A percentile compares a stretch with the other conserved stretches of the same genome.
Evolutionary conservation across 2,113 vertebrate genomes (phyloP).

Genomic region (Scolopax mira): DNA sequence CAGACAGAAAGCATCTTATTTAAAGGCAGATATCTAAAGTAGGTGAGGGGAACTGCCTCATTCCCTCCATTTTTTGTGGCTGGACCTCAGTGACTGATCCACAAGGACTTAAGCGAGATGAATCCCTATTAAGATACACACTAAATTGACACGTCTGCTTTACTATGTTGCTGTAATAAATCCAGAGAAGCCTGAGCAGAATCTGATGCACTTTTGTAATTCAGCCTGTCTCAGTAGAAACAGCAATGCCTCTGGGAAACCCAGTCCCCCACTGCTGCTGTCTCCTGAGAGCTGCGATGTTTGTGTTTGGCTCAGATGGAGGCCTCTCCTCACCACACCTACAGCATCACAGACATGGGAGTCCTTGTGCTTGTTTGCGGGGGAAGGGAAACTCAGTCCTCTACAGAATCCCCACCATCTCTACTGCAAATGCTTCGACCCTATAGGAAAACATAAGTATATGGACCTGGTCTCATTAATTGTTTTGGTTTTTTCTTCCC

Average conservation of each 20-base stretch:
- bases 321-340: neutral
- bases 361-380: neutral
- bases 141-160: neutral
- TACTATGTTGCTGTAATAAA: neutral
- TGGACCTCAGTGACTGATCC: neutral
- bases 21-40: neutral
- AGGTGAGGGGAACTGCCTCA: neutral
- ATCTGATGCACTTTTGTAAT: neutral
- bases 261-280: neutral
- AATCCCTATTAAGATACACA: neutral
- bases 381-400: neutral
- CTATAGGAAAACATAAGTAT: neutral
- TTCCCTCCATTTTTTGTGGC: neutral
- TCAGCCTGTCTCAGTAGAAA: neutral
- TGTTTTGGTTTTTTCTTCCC: neutral
- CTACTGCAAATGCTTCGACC: neutral
- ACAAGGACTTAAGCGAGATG: neutral
- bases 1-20: neutral
- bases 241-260: neutral
- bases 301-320: neutral
- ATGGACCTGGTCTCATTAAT: neutral
- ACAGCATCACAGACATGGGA: fast-evolving
- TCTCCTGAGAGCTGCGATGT: neutral
- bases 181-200: neutral
- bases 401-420: neutral